Base-by-base conservation (phyloP, 2,797 vertebrate species). In the Aeoliscus strigatus region DNA sequence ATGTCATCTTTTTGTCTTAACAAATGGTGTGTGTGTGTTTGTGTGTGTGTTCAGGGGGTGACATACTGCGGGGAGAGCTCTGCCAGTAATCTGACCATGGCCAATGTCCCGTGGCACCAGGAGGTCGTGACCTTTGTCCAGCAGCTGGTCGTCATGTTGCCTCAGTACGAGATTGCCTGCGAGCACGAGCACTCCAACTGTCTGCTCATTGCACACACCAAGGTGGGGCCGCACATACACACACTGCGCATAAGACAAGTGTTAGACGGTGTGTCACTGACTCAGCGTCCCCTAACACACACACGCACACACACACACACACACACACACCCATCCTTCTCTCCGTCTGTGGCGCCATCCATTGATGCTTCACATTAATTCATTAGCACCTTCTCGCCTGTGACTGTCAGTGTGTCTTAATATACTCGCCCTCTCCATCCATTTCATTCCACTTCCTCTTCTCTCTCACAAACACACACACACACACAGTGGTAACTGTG, bases 121-220 rank as follows among this genome's bases (percentile, higher is more conserved):
- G 94, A 98, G 38, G 95, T 97, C 36, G 59, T 93, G 5, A 60
- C 43, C 41, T 98, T 98, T 0, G 91, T 93, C 53, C 83, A 73
- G 49, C 91, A 97, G 71, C 62, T 98, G 67, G 86, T 82, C 0
- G 69, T 70, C 53, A 86, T 94, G 71, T 52, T 94, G 31, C 92
- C 92, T 0, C 83, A 90, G 54, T 97, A 94, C 1, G 91, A 91
- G 51, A 84, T 96, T 0, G 92, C 92, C 2, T 95, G 93, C 0
- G 94, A 98, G 40, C 96, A 96, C 0, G 90, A 96, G 34, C 94
- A 96, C 76, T 98, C 93, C 1, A 98, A 94, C 81, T 97, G 94
- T 52, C 77, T 98, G 39, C 88, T 97, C 35, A 60, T 97, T 1
- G 92, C 92, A 1, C 93, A 98, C 81, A 88, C 74, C 25, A 94